These are phyloP conservation scores for Catajapyx aquilonaris DNA, from an alignment of 1,140 invertebrate genomes.

Conservation along the genomic window DNA sequence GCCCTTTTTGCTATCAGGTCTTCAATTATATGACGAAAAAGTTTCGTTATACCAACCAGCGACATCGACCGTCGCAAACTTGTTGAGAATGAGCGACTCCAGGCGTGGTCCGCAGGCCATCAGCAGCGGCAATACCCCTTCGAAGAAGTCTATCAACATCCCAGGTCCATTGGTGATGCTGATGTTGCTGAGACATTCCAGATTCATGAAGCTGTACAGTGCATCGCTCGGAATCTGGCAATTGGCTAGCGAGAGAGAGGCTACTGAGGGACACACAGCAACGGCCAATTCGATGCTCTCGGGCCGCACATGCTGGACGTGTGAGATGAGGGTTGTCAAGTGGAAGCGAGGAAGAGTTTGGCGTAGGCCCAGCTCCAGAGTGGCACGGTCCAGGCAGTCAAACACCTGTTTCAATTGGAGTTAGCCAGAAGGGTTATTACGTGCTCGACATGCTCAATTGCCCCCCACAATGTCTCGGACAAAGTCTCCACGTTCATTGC, in stretches of 20 bases:
- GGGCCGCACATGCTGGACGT: conserved; percentile 10
- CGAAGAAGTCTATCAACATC: conserved; percentile 17
- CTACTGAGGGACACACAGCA: conserved; percentile 13
- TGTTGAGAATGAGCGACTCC: conserved; percentile 17
- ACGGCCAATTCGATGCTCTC: conserved; percentile 14
- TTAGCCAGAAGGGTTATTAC: too few species aligned
- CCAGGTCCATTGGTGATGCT: conserved; percentile 16
- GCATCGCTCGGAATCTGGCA: conserved; percentile 16
- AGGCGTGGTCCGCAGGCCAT: conserved; percentile 15
- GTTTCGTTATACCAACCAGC: conserved; percentile 8
- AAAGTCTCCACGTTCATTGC: too few species aligned
- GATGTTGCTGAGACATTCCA: conserved; percentile 15
- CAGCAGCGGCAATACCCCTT: conserved; percentile 19
- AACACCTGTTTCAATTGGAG: too few species aligned
- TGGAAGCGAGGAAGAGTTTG: conserved; percentile 3
- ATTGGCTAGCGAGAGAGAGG: conserved; percentile 13
- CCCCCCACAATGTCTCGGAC: too few species aligned
- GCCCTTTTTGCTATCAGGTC: too few species aligned
- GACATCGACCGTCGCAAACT: conserved; percentile 15
- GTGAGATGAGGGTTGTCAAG: conserved; percentile 9
- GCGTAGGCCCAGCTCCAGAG: too few species aligned
- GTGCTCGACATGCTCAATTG: too few species aligned
- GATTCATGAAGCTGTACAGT: conserved; percentile 17
- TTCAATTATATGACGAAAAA: too few species aligned
- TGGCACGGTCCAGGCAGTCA: too few species aligned